Evolutionary conservation across 2,113 vertebrate species (phyloP).

Genomic region (Myanophis thanlyinensis): DNA sequence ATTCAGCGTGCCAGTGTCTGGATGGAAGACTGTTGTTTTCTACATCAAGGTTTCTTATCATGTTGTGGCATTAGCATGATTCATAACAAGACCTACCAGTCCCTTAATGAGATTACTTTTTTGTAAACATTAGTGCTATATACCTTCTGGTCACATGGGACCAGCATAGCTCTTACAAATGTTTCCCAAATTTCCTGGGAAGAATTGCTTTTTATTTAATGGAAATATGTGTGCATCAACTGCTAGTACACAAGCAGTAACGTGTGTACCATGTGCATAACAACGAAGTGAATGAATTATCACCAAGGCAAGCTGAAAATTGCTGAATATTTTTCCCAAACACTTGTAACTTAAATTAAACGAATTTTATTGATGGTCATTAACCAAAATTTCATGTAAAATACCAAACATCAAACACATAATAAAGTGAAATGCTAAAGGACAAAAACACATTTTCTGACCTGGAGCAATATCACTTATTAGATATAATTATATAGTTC

Average conservation of each 20-base stretch:
- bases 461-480: not conserved
- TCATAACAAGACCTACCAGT: not conserved
- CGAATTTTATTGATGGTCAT: slow-evolving; percentile 12
- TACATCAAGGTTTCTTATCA: not conserved
- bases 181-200: not conserved
- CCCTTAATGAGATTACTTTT: not conserved
- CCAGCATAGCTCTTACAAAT: not conserved
- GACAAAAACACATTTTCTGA: not conserved
- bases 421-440: not conserved
- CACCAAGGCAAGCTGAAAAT: not conserved
- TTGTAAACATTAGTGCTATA: not conserved
- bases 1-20: not conserved
- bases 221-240: not conserved
- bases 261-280: not conserved
- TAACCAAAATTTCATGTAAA: not conserved
- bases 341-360: slow-evolving; percentile 47
- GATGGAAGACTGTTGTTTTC: not conserved
- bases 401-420: not conserved
- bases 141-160: not conserved
- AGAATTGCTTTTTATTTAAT: not conserved
- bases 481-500: not conserved
- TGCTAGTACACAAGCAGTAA: not conserved
- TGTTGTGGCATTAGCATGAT: not conserved
- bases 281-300: not conserved
- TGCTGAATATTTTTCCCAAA: slow-evolving; percentile 9